Conservation (phyloP, 2,113 vertebrate genomes). For the Pipa parva region DNA sequence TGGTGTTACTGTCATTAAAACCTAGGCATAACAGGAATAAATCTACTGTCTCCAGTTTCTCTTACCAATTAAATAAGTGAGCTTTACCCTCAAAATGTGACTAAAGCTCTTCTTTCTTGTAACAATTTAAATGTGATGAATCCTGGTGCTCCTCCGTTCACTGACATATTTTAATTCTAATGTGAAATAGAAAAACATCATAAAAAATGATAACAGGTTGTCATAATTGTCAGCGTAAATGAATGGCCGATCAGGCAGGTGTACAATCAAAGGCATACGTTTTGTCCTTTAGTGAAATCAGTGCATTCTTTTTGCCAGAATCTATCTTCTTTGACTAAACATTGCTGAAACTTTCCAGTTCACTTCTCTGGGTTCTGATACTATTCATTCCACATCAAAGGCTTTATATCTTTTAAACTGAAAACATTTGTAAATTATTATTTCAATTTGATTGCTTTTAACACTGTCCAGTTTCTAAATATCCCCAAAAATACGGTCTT, state of each 20-base stretch:
- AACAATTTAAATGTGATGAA: neutral
- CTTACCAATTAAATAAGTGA: neutral
- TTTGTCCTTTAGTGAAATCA: neutral
- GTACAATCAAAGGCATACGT: constrained; percentile 1
- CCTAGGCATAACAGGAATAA: too few species aligned
- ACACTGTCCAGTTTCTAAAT: too few species aligned
- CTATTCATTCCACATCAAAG: constrained; percentile 6
- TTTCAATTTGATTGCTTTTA: too few species aligned
- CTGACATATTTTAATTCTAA: neutral
- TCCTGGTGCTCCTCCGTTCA: neutral
- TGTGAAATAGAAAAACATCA: neutral
- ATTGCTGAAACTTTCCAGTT: neutral
- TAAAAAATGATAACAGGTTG: neutral
- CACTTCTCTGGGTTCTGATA: neutral
- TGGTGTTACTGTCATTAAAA: too few species aligned
- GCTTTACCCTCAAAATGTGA: neutral
- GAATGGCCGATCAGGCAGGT: constrained; percentile 1
- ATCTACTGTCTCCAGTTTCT: too few species aligned
- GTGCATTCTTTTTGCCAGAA: neutral
- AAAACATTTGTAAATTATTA: too few species aligned
- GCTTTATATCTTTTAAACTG: too few species aligned
- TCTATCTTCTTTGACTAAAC: neutral
- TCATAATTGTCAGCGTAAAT: constrained; percentile 4
- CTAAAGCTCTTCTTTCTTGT: neutral
- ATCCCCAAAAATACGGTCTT: too few species aligned